Evolutionary conservation across 1,140 invertebrate species (phyloP).

Genomic region (Meloidogyne hapla): DNA sequence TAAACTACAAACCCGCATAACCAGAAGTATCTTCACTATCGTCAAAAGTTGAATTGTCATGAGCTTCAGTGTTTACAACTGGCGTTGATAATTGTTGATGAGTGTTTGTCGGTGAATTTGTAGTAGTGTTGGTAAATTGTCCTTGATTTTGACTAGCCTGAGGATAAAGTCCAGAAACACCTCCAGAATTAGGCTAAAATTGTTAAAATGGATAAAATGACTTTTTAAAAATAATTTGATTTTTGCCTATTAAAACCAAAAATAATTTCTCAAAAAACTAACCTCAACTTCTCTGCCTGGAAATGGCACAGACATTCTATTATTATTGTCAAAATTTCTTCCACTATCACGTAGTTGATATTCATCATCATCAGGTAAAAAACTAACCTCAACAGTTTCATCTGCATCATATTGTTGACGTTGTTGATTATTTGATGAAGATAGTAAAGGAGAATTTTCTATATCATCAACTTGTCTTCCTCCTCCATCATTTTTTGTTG

Average conservation of each 20-base stretch:
- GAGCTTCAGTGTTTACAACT: background rate
- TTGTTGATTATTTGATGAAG: background rate
- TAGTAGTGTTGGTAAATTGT: background rate
- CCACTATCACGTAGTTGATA: no score
- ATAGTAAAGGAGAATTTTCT: background rate
- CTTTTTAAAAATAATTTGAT: no score
- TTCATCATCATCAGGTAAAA: background rate
- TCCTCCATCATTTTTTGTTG: background rate
- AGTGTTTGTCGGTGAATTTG: background rate
- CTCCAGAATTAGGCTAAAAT: background rate
- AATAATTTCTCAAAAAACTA: background rate
- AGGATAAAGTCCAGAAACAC: background rate
- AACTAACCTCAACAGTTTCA: no score
- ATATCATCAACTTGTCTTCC: background rate
- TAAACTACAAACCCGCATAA: background rate
- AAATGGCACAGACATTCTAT: no score
- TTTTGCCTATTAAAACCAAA: no score
- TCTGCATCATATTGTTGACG: no score
- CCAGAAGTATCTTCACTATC: conserved; percentile 24
- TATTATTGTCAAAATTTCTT: no score
- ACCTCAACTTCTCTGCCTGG: background rate
- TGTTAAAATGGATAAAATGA: background rate
- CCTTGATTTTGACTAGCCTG: background rate
- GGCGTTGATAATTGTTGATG: background rate
- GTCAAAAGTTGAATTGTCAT: conserved; percentile 25